These are phyloP conservation scores for Xanthia togata DNA, from an alignment of 2,888 invertebrate genomes.

Conservation along the genomic window DNA sequence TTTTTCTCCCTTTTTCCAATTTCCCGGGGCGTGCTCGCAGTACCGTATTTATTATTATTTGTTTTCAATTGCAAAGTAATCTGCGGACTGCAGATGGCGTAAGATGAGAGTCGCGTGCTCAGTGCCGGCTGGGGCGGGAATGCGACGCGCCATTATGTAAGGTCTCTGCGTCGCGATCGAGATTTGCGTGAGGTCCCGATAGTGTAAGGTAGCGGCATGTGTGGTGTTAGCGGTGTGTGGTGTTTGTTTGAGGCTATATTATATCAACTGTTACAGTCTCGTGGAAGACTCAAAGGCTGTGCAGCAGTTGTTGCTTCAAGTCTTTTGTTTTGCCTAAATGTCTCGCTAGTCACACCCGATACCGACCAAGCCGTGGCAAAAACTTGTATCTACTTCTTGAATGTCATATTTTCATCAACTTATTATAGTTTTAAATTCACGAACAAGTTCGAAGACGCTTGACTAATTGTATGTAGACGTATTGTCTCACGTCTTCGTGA, in stretches of 20 bases:
- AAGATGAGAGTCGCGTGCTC: constrained; percentile 73
- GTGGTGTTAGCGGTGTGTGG: not conserved
- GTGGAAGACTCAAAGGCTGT: too few species aligned
- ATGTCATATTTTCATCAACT: not conserved
- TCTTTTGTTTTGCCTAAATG: not conserved
- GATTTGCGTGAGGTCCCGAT: constrained; percentile 26
- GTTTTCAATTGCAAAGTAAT: constrained; percentile 90
- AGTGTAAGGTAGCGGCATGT: constrained; percentile 24
- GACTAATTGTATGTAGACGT: constrained; percentile 15
- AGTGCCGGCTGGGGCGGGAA: constrained; percentile 41
- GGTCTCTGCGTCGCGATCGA: constrained; percentile 25
- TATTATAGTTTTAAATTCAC: constrained; percentile 3
- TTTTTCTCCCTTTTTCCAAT: constrained; percentile 86
- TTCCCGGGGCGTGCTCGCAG: constrained; percentile 81
- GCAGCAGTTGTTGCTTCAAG: not conserved
- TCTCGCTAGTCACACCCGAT: not conserved
- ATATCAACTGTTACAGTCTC: not conserved
- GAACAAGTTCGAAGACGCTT: constrained; percentile 8
- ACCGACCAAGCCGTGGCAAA: not conserved
- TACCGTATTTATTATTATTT: constrained; percentile 89
- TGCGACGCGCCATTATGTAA: constrained; percentile 27
- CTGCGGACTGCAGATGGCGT: constrained; percentile 86
- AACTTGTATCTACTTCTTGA: not conserved
- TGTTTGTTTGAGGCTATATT: not conserved
- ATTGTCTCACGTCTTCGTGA: constrained; percentile 37